These are phyloP conservation scores for Campaea margaritaria DNA, from an alignment of 2,888 invertebrate species.

Conservation along the genomic window DNA sequence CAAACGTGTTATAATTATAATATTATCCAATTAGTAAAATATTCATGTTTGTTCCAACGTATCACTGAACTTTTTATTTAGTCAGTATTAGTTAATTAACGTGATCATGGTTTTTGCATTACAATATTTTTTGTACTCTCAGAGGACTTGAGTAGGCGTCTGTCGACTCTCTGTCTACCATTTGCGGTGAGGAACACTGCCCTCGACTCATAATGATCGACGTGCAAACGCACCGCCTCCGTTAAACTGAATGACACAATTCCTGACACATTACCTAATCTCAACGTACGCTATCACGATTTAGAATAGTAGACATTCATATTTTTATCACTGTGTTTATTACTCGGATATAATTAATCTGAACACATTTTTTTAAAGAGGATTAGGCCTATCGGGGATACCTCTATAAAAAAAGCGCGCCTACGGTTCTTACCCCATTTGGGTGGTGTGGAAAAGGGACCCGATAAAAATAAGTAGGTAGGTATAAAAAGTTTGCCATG, in stretches of 20 bases:
- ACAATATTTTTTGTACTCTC: slow-evolving; percentile 15
- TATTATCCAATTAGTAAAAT: too few relatives aligned
- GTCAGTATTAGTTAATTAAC: not conserved
- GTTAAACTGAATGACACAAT: slow-evolving; percentile 80
- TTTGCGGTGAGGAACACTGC: slow-evolving; percentile 67
- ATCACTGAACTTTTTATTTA: not conserved
- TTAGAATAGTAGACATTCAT: slow-evolving; percentile 46
- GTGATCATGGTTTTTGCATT: slow-evolving; percentile 6
- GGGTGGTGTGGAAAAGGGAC: slow-evolving; percentile 83
- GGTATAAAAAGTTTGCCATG: not conserved
- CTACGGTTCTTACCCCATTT: slow-evolving; percentile 75
- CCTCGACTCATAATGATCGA: slow-evolving; percentile 69
- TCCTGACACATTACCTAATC: slow-evolving; percentile 79
- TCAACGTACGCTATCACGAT: slow-evolving; percentile 65
- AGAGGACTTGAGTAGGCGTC: slow-evolving; percentile 57
- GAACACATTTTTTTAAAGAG: slow-evolving; percentile 53
- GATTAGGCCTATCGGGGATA: slow-evolving; percentile 83
- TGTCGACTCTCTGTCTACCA: slow-evolving; percentile 67
- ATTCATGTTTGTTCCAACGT: not conserved
- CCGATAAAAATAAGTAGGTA: slow-evolving; percentile 17
- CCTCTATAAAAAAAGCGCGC: slow-evolving; percentile 84
- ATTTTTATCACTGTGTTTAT: slow-evolving; percentile 5
- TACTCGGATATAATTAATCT: not conserved
- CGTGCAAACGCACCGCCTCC: slow-evolving; percentile 77
- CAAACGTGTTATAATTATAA: too few relatives aligned